These are phyloP conservation scores for Cyprinodon brontotheroides DNA, from an alignment of 2,113 vertebrate species.

Conservation along the genomic window DNA sequence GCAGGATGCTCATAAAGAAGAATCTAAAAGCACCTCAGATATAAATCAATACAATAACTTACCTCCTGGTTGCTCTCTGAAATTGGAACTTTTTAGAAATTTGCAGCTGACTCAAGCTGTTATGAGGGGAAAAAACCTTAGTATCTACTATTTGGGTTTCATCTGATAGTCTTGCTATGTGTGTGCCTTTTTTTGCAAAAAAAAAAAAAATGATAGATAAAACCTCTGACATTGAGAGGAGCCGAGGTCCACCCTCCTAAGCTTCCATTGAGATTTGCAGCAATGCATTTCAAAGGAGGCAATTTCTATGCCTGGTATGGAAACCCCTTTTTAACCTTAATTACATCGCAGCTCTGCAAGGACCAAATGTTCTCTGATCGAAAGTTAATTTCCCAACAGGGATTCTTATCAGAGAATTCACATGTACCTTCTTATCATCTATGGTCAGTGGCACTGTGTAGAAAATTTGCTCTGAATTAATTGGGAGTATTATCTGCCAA, in stretches of 20 bases:
- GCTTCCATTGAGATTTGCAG: slow-evolving; percentile 32
- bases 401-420: slow-evolving; percentile 58
- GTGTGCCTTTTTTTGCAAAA: not conserved
- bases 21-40: not conserved
- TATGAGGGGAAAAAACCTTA: not conserved
- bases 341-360: slow-evolving; percentile 50
- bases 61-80: slow-evolving; percentile 19
- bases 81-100: slow-evolving; percentile 12
- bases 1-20: slow-evolving; percentile 9
- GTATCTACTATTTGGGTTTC: slow-evolving; percentile 11
- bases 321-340: slow-evolving; percentile 64
- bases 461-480: slow-evolving; percentile 51
- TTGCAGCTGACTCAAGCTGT: slow-evolving; percentile 31
- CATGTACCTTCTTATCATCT: slow-evolving; percentile 56
- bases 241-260: not conserved
- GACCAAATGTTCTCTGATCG: slow-evolving; percentile 51
- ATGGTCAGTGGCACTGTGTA: slow-evolving; percentile 41
- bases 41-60: slow-evolving; percentile 13
- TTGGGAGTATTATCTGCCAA: slow-evolving; percentile 44
- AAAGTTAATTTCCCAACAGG: slow-evolving; percentile 66
- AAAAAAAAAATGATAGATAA: not conserved
- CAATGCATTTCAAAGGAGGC: slow-evolving; percentile 53
- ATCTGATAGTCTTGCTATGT: not conserved
- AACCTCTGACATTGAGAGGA: slow-evolving; percentile 5
- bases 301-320: slow-evolving; percentile 48